Evolutionary conservation across 2,113 vertebrate species (phyloP).

Genomic region (Centropristis striata): DNA sequence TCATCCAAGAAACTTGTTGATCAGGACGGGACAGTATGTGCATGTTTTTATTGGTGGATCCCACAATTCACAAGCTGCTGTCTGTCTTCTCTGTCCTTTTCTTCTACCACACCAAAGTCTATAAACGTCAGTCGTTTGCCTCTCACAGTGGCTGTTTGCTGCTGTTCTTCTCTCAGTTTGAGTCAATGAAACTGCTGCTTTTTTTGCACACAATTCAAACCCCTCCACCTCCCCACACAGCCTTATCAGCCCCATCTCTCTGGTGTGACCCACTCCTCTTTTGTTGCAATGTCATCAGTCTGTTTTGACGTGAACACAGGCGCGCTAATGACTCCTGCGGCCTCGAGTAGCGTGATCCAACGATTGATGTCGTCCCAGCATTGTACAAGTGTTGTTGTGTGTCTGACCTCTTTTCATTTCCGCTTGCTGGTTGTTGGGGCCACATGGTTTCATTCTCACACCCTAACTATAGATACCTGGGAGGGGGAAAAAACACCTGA

Average conservation of each 20-base stretch:
- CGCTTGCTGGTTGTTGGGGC: slow-evolving; percentile 47
- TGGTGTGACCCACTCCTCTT: slow-evolving; percentile 23
- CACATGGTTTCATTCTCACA: slow-evolving; percentile 69
- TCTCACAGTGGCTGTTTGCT: not conserved
- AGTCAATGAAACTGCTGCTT: slow-evolving; percentile 44
- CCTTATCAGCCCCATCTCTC: not conserved
- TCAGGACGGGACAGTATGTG: slow-evolving; percentile 56
- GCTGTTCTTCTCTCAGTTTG: slow-evolving; percentile 46
- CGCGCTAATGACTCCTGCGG: slow-evolving; percentile 25
- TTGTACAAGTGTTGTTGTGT: slow-evolving; percentile 38
- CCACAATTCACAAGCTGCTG: not conserved
- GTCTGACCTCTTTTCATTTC: slow-evolving; percentile 79
- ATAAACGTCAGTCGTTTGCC: slow-evolving; percentile 3
- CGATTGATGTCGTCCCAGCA: slow-evolving; percentile 24
- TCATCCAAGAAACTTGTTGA: slow-evolving; percentile 75
- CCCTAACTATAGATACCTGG: slow-evolving; percentile 62
- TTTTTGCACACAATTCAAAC: slow-evolving; percentile 18
- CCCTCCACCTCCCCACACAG: slow-evolving; percentile 30
- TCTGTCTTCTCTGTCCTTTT: not conserved
- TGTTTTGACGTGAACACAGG: slow-evolving; percentile 19
- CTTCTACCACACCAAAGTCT: not conserved
- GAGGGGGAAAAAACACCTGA: slow-evolving; percentile 44
- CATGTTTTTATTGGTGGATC: slow-evolving; percentile 18
- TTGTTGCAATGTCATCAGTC: slow-evolving; percentile 41
- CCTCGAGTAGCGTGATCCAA: slow-evolving; percentile 3